These are phyloP conservation scores for Hybos culiciformis DNA, from an alignment of 2,888 invertebrate genomes.

Conservation along the genomic window DNA sequence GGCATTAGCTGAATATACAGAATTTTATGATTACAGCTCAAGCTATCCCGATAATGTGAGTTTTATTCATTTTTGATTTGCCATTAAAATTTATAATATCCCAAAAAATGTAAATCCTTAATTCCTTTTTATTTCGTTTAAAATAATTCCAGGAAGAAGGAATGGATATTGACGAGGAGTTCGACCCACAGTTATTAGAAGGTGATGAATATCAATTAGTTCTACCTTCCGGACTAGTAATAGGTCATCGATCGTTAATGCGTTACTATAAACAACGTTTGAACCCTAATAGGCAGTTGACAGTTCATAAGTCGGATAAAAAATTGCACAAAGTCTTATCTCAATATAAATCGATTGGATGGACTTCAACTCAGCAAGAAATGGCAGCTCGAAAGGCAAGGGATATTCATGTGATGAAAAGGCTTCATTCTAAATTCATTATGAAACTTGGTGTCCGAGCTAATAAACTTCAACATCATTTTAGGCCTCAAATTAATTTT, in stretches of 20 bases:
- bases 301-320: slow-evolving; percentile 47
- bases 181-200: slow-evolving; percentile 53
- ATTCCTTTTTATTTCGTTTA: too few relatives aligned
- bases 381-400: slow-evolving; percentile 61
- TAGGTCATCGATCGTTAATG: slow-evolving; percentile 86
- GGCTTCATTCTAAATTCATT: slow-evolving; percentile 60
- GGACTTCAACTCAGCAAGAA: slow-evolving; percentile 70
- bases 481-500: slow-evolving; percentile 56
- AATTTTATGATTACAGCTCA: slow-evolving; percentile 85
- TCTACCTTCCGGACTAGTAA: slow-evolving; percentile 82
- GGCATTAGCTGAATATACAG: slow-evolving; percentile 77
- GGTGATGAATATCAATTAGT: slow-evolving; percentile 75
- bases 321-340: slow-evolving; percentile 58
- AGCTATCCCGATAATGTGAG: slow-evolving; percentile 53
- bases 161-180: slow-evolving; percentile 54
- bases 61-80: neutral
- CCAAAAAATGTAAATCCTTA: slow-evolving; percentile 20
- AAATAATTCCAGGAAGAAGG: slow-evolving; percentile 38
- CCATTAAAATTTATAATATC: neutral
- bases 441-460: slow-evolving; percentile 63
- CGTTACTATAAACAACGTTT: slow-evolving; percentile 79
- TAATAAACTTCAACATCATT: slow-evolving; percentile 73
- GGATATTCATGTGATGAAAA: slow-evolving; percentile 74
- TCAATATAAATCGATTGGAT: slow-evolving; percentile 76
- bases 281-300: slow-evolving; percentile 48